Evolutionary conservation across 1,140 invertebrate species (phyloP), one percentile per base, ranked within the genome.

Genomic region (Prorops nasuta): DNA sequence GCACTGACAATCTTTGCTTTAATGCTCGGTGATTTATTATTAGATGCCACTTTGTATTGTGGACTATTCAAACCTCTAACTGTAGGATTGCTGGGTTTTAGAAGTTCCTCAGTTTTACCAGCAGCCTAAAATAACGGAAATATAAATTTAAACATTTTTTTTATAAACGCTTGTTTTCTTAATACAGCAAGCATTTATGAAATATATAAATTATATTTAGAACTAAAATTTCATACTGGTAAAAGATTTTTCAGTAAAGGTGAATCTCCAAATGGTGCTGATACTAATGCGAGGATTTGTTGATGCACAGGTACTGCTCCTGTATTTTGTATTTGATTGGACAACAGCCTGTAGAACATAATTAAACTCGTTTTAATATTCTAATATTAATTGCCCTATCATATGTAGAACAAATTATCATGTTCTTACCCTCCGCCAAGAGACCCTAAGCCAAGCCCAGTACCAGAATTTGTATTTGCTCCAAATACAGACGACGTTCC

Each of bases 241-340:
- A 86, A 79, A 1, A 90, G 65, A 69, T 89, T 88, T 66, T 88
- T 86, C 49, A 91, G 83, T 7, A 91, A 76, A 6, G 87, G 84
- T 34, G 85, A 87, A 69, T 90, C 87, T n/a, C 89, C 89, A 60
- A 88, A 92, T 2, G 89, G 89, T 7, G 86, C 84, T 2, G 83
- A 83, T 3, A 86, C 82, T 7, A 90, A 75, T 7, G 85, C 81
- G 36, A 86, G 66, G 39, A 89, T 83, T 66, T 87, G 87, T 56
- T 88, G 85, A 67, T 84, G 83, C 4, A 84, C 78, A 10, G 69
- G 79, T 54, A 78, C 74, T 28, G 60, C 62, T n/a, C 60, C 58
- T n/a, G 64, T 65, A 43, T 60, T 71, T 41, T 77, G 78, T 40
- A 42, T 31, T 44, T 63, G 60, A 49, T 69, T 77, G 14, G 49